These are phyloP conservation scores for Melanotaenia boesemani DNA, from an alignment of 2,797 vertebrate genomes.

Conservation along the genomic window DNA sequence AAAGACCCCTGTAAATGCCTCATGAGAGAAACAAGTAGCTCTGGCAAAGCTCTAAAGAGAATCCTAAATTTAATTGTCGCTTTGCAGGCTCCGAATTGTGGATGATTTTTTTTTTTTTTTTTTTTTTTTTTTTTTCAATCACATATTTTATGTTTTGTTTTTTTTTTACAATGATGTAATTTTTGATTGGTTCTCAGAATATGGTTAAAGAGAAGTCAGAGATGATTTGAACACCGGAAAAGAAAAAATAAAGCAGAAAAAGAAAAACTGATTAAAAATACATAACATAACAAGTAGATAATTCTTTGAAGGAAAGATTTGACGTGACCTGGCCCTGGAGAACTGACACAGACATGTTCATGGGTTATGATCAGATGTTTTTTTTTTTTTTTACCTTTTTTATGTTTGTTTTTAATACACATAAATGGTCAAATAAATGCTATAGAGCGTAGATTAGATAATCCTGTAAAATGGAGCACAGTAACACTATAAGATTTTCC, in stretches of 20 bases:
- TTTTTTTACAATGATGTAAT: too few relatives aligned
- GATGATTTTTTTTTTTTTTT: background rate
- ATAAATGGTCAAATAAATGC: background rate
- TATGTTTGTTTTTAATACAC: background rate
- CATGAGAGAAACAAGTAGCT: constrained; percentile 17
- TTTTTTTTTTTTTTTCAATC: too few relatives aligned
- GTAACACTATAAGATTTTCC: too few relatives aligned
- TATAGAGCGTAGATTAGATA: background rate
- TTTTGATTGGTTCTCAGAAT: too few relatives aligned
- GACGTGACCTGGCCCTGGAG: background rate
- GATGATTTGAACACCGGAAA: background rate
- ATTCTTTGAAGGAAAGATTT: background rate
- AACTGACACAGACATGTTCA: background rate
- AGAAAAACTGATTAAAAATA: background rate
- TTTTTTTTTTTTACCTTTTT: background rate
- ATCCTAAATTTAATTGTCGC: background rate
- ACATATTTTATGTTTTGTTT: background rate
- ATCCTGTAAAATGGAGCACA: background rate
- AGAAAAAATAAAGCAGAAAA: background rate
- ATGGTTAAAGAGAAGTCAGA: too few relatives aligned
- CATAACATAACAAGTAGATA: background rate
- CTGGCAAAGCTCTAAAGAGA: background rate
- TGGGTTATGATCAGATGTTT: background rate
- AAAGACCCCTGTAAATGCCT: constrained; percentile 9
- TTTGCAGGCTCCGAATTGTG: background rate